phyloP scores from a whole-genome alignment of 2,888 invertebrate genomes.

The Harpagoxenus sublaevis region DNA sequence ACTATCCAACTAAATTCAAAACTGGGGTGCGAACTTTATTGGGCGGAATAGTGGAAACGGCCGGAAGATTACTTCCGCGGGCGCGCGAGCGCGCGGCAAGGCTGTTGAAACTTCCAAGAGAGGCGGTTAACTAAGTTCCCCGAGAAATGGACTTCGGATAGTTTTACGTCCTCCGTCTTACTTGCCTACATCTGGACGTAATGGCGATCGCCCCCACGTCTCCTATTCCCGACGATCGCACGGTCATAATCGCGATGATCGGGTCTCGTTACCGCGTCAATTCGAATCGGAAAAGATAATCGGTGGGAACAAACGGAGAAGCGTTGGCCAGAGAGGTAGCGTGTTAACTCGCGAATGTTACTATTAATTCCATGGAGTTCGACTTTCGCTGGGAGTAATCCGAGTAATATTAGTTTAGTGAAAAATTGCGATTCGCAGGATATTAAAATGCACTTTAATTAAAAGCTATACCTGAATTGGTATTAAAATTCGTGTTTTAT shows the following conservation, averaged over 20 bases:
- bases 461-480: background rate
- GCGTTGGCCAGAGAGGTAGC: background rate
- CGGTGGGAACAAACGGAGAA: background rate
- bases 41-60: slow-evolving; percentile 78
- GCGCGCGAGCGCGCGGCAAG: slow-evolving; percentile 54
- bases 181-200: slow-evolving; percentile 67
- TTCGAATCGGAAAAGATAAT: slow-evolving; percentile 34
- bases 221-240: slow-evolving; percentile 51
- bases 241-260: slow-evolving; percentile 49
- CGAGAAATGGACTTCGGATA: slow-evolving; percentile 77
- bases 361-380: slow-evolving; percentile 9
- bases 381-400: background rate
- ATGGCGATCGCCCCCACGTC: slow-evolving; percentile 61
- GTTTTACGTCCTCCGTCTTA: slow-evolving; percentile 70
- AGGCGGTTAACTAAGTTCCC: slow-evolving; percentile 80
- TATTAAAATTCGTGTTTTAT: slow-evolving; percentile 12
- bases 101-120: slow-evolving; percentile 81
- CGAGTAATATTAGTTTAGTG: background rate
- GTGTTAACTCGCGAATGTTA: slow-evolving; percentile 16
- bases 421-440: background rate
- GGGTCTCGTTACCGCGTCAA: slow-evolving; percentile 47
- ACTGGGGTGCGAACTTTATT: slow-evolving; percentile 82
- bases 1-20: slow-evolving; percentile 79
- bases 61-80: slow-evolving; percentile 80
- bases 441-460: background rate